These are phyloP conservation scores for Lepisosteus oculatus DNA, from an alignment of 2,113 vertebrate genomes.

Conservation along the genomic window DNA sequence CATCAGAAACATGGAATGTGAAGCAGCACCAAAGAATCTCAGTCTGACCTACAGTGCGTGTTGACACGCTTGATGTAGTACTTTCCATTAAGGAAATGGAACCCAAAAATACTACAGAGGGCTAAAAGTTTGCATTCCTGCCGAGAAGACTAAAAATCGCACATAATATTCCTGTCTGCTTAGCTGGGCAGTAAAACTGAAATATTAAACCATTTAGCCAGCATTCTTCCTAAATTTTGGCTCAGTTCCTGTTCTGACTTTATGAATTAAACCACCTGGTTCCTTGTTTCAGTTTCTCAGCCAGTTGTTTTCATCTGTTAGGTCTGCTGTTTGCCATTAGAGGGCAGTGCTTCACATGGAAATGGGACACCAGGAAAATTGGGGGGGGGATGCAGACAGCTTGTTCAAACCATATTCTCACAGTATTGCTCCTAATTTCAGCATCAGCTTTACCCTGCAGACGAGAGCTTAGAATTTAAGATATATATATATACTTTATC, in stretches of 20 bases:
- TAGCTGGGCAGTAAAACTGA: constrained; percentile 32
- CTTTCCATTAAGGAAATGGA: too few species aligned
- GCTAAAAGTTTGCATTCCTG: too few species aligned
- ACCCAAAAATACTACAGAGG: background rate
- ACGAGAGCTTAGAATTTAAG: constrained; percentile 2
- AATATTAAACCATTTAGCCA: constrained; percentile 23
- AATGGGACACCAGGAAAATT: background rate
- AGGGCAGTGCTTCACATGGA: constrained; percentile 43
- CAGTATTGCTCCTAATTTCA: constrained; percentile 1
- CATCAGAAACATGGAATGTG: background rate
- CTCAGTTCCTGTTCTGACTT: constrained; percentile 25
- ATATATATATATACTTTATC: constrained; percentile 34
- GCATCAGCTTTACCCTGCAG: constrained; percentile 17
- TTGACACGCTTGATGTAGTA: background rate
- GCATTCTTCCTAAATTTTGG: background rate
- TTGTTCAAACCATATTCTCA: background rate
- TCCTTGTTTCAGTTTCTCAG: background rate
- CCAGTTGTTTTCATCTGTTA: constrained; percentile 14
- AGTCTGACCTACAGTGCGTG: background rate
- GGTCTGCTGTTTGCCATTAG: constrained; percentile 26
- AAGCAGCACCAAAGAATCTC: background rate
- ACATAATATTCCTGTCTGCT: background rate
- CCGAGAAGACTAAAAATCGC: too few species aligned
- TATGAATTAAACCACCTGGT: constrained; percentile 48
- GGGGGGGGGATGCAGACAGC: background rate